phyloP scores from a whole-genome alignment of 1,140 invertebrate species.

The Thrips palmi region DNA sequence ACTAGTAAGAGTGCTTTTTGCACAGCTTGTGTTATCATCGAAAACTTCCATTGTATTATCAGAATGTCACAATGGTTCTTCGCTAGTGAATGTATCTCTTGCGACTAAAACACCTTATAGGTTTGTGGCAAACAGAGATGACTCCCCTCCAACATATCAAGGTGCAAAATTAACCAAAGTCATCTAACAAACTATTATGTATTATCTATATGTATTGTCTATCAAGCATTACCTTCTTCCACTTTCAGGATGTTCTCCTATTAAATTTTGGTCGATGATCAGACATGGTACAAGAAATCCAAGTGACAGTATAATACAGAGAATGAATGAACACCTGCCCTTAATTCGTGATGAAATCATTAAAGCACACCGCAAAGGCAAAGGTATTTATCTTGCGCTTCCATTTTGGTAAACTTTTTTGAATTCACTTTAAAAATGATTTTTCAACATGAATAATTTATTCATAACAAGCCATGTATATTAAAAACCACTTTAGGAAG shows the following conservation, averaged over 20 bases:
- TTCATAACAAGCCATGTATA: slow-evolving; percentile 10
- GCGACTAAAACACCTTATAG: slow-evolving; percentile 41
- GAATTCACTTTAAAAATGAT: slow-evolving; percentile 11
- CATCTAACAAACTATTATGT: slow-evolving; percentile 1
- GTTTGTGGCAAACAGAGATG: slow-evolving; percentile 34
- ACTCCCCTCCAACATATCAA: slow-evolving; percentile 26
- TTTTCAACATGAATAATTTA: slow-evolving; percentile 9
- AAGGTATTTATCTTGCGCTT: slow-evolving; percentile 16
- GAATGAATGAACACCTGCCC: slow-evolving; percentile 28
- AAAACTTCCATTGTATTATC: too few species aligned
- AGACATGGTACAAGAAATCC: slow-evolving; percentile 50
- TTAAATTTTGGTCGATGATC: slow-evolving; percentile 42
- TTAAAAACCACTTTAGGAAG: slow-evolving; percentile 15
- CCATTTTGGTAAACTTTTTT: slow-evolving; percentile 11
- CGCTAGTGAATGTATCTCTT: too few species aligned
- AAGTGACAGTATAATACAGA: slow-evolving; percentile 27
- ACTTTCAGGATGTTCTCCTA: slow-evolving; percentile 32
- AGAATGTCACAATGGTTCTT: too few species aligned
- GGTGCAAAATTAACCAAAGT: slow-evolving; percentile 24
- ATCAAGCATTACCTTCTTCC: slow-evolving; percentile 2
- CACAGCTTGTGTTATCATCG: too few species aligned
- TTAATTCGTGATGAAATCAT: slow-evolving; percentile 29
- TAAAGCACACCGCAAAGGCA: slow-evolving; percentile 20
- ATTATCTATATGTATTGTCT: neutral
- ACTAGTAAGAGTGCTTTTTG: too few species aligned